phyloP scores from a whole-genome alignment of 2,888 invertebrate species.

The Osmoderma eremita region DNA sequence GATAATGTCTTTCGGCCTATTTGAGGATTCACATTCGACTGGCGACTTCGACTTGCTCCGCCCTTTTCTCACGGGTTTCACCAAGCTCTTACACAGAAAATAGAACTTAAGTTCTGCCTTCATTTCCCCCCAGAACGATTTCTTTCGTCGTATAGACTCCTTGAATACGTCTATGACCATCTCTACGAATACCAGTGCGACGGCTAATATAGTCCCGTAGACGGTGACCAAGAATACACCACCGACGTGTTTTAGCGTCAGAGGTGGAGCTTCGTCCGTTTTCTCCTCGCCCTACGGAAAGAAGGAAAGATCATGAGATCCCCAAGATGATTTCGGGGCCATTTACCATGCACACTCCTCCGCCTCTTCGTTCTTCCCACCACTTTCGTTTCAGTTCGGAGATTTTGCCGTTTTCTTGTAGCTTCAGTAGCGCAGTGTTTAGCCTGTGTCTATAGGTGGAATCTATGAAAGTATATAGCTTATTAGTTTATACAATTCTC shows the following conservation, averaged over 20 bases:
- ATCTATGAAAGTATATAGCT: constrained; percentile 16
- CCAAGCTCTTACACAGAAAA: constrained; percentile 74
- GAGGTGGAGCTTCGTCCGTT: constrained; percentile 64
- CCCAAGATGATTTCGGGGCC: neutral
- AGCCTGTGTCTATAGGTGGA: constrained; percentile 62
- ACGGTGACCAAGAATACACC: constrained; percentile 83
- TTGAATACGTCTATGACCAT: constrained; percentile 64
- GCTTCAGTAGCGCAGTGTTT: constrained; percentile 81
- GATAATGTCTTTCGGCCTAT: too few relatives aligned
- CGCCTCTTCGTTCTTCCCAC: constrained; percentile 89
- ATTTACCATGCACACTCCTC: constrained; percentile 67
- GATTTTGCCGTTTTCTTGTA: constrained; percentile 86
- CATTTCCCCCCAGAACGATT: constrained; percentile 73
- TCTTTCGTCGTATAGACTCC: constrained; percentile 61
- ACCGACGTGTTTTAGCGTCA: constrained; percentile 84
- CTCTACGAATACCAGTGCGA: constrained; percentile 76
- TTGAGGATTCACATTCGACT: neutral
- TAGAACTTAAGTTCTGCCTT: constrained; percentile 79
- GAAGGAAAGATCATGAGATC: neutral
- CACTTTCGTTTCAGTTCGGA: constrained; percentile 84
- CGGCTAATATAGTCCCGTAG: constrained; percentile 72
- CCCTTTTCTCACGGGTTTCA: constrained; percentile 68
- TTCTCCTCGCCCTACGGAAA: constrained; percentile 45
- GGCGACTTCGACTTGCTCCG: constrained; percentile 8
- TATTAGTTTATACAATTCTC: neutral